A percentile compares a stretch with the other conserved stretches of the same genome.
Conservation (phyloP, 2,113 vertebrate genomes). For the Eolophus roseicapilla region DNA sequence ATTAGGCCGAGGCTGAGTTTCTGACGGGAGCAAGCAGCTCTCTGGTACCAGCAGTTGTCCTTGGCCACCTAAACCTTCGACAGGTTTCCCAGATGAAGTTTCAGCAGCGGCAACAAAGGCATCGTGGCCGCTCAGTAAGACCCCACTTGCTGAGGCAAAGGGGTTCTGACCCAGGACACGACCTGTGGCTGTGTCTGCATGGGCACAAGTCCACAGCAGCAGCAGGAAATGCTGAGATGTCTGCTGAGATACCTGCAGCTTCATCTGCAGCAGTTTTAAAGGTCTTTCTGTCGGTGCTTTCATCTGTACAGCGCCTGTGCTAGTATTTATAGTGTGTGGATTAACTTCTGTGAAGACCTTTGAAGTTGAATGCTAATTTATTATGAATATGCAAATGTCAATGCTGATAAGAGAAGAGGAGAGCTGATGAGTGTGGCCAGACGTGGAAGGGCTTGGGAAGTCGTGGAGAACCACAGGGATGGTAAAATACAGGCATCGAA, state of each 20-base stretch:
- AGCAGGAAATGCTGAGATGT: not conserved
- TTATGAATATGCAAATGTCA: not conserved
- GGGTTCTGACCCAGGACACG: not conserved
- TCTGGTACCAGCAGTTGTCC: not conserved
- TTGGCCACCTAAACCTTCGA: not conserved
- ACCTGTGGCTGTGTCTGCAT: not conserved
- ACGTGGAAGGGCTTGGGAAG: rapidly evolving
- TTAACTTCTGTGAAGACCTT: not conserved
- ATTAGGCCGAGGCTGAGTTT: not conserved
- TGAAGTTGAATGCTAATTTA: not conserved
- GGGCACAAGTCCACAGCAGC: rapidly evolving
- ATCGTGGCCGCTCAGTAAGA: not conserved
- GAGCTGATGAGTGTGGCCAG: rapidly evolving
- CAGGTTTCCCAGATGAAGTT: not conserved
- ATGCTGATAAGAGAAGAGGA: not conserved
- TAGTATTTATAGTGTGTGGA: rapidly evolving
- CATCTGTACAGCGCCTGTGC: rapidly evolving
- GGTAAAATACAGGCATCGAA: rapidly evolving
- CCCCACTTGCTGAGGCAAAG: rapidly evolving
- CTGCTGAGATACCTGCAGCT: not conserved
- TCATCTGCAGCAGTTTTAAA: not conserved
- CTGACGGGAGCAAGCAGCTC: not conserved
- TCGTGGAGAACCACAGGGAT: rapidly evolving
- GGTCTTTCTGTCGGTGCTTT: rapidly evolving
- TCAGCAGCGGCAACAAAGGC: rapidly evolving